Evolutionary conservation across 2,888 invertebrate species (phyloP), one percentile per base, ranked within the genome.

Genomic region (Chloroclysta siterata): DNA sequence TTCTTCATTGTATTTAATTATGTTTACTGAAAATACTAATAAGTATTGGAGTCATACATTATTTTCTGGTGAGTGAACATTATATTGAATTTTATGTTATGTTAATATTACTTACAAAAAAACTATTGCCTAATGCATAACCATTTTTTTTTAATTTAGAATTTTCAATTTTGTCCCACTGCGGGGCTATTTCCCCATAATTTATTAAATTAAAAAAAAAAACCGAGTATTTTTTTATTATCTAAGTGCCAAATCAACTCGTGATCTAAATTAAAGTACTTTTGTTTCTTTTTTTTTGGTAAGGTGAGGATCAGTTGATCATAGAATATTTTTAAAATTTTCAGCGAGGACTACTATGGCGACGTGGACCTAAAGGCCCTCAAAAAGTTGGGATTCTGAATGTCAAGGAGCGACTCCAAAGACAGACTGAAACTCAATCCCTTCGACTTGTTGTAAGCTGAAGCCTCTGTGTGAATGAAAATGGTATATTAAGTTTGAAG

Each of bases 281-380:
- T 6, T 10, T 39, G 10, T 39, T 39, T 39, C 11, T 33, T 52
- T 17, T 52, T 36, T 15, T 13, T 39, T 5, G 10, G 13, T 7
- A 13, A 17, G 0, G 11, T 15, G 42, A n/a, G n/a, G n/a, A n/a
- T 8, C 28, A 47, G 39, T 56, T 65, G 13, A 51, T 53, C 48
- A 39, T 41, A 60, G 54, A 67, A 54, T n/a, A 8, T 72, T 48
- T 67, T 76, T 60, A 69, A 63, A 56, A 62, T 78, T 90, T 88
- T 77, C 94, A 97, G 98, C 92, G 97, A 97, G 94, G 97, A 98
- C 93, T 98, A 98, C 94, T 98, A 98, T 88, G 97, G 97, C 74
- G 97, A 97, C 83, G 96, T 97, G 80, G 97, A 98, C 89, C 94
- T 98, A 75, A 98, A 98, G 92, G 96, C 96, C 65, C 93, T 97